Base-by-base conservation (phyloP, 23 tunicate genomes). In the Phallusia fumigata region DNA sequence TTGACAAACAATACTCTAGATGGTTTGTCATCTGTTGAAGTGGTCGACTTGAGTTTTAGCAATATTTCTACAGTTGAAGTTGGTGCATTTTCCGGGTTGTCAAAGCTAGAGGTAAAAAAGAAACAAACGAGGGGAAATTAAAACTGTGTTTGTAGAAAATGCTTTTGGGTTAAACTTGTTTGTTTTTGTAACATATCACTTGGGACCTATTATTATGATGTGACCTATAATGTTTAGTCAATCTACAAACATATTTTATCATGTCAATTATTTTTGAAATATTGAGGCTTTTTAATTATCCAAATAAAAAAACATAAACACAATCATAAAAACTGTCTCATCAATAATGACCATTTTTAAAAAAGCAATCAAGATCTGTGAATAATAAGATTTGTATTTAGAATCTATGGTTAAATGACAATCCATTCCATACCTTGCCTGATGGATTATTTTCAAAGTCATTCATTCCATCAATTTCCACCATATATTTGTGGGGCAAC, bases 391-490 rank as follows among this genome's bases (percentile, higher is more conserved):
- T 19, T 1, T 74, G 32, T 74, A 10, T 65, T 6, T 50, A 83
- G 86, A 47, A 34, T 16, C 47, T 83, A 6, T 83, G 86, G 86
- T 52, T 83, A 19, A 44, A 49, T 40, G 86, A 83, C 47, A 83
- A 83, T 32, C 86, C 86, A n/a, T 75, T 83, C 80, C 35, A 18
- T 28, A 74, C 86, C 15, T 35, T 83, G 26, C 53, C 72, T 45
- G 47, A 74, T 26, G 33, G 35, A 0, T 19, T 83, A 31, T 83
- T 83, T 83, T 33, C 75, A 30, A 32, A 47, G 8, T 31, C 40
- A 18, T 53, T 73, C 24, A 45, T 83, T 74, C 86, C 86, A 15
- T 40, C 80, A 1, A 83, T 83, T 30, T 83, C 80, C 5, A 64
- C 21, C 15, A 74, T 83, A 32, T 83, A 74, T 31, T 75, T 83